Percentiles rank a stretch among this genome's conserved stretches.
Conservation (phyloP, 2,888 invertebrate genomes). For the Campoplex capitator region DNA sequence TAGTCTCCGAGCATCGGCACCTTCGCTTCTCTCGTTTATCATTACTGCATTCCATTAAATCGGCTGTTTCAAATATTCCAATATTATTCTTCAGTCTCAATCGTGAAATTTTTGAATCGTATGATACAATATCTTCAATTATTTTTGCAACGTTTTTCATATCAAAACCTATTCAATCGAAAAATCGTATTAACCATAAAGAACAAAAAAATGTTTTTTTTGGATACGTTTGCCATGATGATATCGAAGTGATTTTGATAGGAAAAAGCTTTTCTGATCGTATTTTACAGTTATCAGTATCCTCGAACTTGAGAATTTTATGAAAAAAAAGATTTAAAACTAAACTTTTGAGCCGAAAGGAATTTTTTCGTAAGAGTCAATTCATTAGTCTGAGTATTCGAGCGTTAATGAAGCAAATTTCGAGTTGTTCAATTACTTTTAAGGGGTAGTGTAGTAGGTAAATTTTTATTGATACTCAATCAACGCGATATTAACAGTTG, state of each 20-base stretch:
- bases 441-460: neutral
- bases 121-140: neutral
- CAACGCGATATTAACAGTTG: conserved; percentile 51
- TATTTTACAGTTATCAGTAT: too few species aligned
- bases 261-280: neutral
- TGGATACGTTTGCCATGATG: too few species aligned
- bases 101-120: too few species aligned
- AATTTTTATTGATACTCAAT: conserved; percentile 46
- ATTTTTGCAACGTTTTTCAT: neutral
- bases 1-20: neutral
- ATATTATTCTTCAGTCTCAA: neutral
- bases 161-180: neutral
- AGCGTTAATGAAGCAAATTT: neutral
- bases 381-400: neutral
- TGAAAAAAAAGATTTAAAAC: too few species aligned
- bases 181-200: too few species aligned
- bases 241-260: too few species aligned
- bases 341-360: neutral
- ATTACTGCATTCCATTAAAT: neutral
- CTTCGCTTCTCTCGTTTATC: neutral
- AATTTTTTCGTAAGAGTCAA: neutral
- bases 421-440: neutral
- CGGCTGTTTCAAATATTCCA: neutral
- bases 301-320: too few species aligned
- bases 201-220: too few species aligned